Conservation (phyloP, 2,797 vertebrate genomes). For the Crenuchus spilurus region DNA sequence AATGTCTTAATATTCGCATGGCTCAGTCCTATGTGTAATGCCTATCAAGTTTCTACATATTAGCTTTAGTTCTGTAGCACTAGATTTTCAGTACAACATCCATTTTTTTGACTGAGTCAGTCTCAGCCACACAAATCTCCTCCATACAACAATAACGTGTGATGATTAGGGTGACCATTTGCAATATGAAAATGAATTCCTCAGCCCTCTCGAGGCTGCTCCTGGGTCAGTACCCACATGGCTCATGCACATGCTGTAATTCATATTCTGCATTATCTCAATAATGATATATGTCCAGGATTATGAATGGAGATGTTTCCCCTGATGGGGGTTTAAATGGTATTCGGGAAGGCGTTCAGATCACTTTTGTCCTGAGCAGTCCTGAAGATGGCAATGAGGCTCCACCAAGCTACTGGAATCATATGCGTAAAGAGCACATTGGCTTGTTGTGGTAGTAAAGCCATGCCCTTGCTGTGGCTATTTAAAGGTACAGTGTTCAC, state of each 20-base stretch:
- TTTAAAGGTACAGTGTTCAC: not conserved
- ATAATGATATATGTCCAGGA: constrained; percentile 77
- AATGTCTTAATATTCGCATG: too few species aligned
- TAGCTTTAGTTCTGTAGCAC: not conserved
- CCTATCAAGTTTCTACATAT: not conserved
- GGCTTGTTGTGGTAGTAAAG: constrained; percentile 11
- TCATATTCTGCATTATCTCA: constrained; percentile 76
- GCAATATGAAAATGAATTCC: constrained; percentile 85
- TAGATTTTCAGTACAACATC: constrained; percentile 5
- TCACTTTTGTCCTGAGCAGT: constrained; percentile 68
- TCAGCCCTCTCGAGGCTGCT: constrained; percentile 72
- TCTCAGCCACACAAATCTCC: constrained; percentile 66
- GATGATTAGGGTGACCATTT: constrained; percentile 77
- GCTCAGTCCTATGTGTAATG: too few species aligned
- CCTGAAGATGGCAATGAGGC: constrained; percentile 57
- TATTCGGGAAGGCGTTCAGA: constrained; percentile 76
- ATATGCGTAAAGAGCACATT: constrained; percentile 50
- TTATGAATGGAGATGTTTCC: constrained; percentile 80
- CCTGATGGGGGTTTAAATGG: constrained; percentile 72
- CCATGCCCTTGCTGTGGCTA: not conserved
- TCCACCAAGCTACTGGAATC: constrained; percentile 55
- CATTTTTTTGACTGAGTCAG: not conserved
- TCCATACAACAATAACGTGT: constrained; percentile 74
- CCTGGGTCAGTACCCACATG: constrained; percentile 74
- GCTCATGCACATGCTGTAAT: constrained; percentile 75